A percentile compares a stretch with the other conserved stretches of the same genome.
Evolutionary conservation across 2,113 vertebrate species (phyloP).

Genomic region (Ploceus nigricollis): DNA sequence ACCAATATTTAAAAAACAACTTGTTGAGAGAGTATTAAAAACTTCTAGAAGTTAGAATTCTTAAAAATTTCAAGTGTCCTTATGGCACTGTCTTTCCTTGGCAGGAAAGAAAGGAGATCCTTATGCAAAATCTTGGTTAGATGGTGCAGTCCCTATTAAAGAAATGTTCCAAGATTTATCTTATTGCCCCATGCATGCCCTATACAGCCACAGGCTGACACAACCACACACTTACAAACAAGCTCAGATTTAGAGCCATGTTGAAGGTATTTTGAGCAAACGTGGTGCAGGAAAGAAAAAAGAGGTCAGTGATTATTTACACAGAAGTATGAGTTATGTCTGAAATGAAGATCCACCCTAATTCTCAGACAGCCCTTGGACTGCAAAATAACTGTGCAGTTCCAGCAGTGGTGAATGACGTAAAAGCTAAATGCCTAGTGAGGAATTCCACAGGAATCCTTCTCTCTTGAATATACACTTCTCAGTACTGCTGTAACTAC

Average conservation of each 20-base stretch:
- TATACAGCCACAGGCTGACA: neutral
- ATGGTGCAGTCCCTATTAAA: neutral
- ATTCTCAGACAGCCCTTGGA: conserved; percentile 44
- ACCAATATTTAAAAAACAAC: neutral
- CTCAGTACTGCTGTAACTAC: neutral
- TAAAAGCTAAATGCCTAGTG: conserved; percentile 20
- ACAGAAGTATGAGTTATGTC: conserved; percentile 58
- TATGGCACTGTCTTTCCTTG: neutral
- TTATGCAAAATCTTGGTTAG: neutral
- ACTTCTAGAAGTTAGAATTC: neutral
- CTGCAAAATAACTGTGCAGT: conserved; percentile 24
- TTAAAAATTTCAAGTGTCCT: neutral
- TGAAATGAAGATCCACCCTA: conserved; percentile 61
- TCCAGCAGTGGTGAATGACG: conserved; percentile 27
- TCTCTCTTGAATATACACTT: neutral
- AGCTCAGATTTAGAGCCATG: neutral
- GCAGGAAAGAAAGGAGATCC: neutral
- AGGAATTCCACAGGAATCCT: conserved; percentile 35
- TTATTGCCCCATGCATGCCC: neutral
- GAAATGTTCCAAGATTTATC: neutral
- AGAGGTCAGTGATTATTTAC: conserved; percentile 48
- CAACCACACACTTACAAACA: neutral
- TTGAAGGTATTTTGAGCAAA: conserved; percentile 5
- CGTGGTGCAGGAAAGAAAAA: neutral
- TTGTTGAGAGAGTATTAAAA: neutral